phyloP scores from a whole-genome alignment of 2,113 vertebrate species.

The Pygoscelis adeliae region DNA sequence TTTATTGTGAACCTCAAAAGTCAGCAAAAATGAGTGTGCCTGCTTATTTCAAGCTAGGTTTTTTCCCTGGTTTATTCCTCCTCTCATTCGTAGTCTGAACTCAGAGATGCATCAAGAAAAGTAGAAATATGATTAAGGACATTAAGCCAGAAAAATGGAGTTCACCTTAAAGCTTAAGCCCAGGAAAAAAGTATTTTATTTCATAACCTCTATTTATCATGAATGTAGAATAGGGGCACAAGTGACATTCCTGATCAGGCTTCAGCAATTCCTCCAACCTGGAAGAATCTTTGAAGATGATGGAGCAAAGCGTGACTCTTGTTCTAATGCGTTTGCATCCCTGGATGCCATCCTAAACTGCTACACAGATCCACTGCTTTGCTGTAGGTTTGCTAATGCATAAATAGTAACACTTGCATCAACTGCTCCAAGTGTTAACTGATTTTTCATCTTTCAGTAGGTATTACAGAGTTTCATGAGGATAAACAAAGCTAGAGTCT shows the following conservation, averaged over 20 bases:
- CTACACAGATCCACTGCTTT: not conserved
- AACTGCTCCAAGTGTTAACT: not conserved
- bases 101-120: not conserved
- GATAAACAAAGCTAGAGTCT: not conserved
- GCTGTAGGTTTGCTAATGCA: not conserved
- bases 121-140: not conserved
- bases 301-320: fast-evolving
- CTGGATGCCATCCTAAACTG: not conserved
- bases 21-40: not conserved
- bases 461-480: not conserved
- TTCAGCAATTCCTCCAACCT: not conserved
- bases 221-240: not conserved
- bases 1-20: not conserved
- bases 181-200: not conserved
- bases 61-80: not conserved
- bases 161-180: not conserved
- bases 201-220: not conserved
- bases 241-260: not conserved
- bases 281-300: not conserved
- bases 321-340: not conserved
- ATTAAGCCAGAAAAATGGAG: not conserved
- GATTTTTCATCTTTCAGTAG: not conserved
- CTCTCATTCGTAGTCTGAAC: not conserved
- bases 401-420: not conserved
- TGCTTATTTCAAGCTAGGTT: not conserved